Conservation (phyloP, 92 coral and sea anemone genomes). For the Scolanthus callimorphus region DNA sequence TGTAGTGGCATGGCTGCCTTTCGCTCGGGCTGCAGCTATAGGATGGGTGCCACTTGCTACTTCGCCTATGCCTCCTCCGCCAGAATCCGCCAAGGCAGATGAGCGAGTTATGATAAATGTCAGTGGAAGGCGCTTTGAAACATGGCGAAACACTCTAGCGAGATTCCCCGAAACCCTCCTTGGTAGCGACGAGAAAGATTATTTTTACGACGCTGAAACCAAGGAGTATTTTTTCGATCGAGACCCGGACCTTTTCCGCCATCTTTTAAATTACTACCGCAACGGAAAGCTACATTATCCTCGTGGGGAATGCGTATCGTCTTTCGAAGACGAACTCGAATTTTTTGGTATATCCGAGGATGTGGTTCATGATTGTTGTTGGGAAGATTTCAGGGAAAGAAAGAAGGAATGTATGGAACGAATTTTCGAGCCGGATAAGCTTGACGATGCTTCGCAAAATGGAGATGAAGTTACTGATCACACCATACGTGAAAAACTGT, state of each 20-base stretch:
- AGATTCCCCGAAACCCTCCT: constrained; percentile 97
- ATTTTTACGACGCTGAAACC: constrained; percentile 93
- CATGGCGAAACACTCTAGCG: constrained; percentile 98
- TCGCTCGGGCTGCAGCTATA: constrained; percentile 99
- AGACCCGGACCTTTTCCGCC: constrained; percentile 95
- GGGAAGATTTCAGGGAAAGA: constrained; percentile 99
- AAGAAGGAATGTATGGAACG: constrained; percentile 96
- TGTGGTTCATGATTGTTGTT: constrained; percentile 97
- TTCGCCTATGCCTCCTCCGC: constrained; percentile 99
- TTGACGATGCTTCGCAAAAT: constrained; percentile 90
- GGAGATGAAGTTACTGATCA: constrained; percentile 81
- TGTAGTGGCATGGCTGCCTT: constrained; percentile 99
- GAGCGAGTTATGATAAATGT: constrained; percentile 97
- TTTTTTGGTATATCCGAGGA: constrained; percentile 98
- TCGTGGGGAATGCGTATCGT: constrained; percentile 84
- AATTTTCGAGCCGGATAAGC: constrained; percentile 90
- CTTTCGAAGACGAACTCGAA: constrained; percentile 93
- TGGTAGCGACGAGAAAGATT: constrained; percentile 97
- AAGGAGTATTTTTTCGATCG: constrained; percentile 96
- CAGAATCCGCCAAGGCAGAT: constrained; percentile 87
- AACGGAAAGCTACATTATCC: constrained; percentile 97
- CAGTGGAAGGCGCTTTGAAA: constrained; percentile 98
- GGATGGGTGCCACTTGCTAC: constrained; percentile 99
- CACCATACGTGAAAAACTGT: constrained; percentile 84
- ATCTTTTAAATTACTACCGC: constrained; percentile 93